Conservation (phyloP, 2,797 vertebrate species). For the Phoebastria nigripes region DNA sequence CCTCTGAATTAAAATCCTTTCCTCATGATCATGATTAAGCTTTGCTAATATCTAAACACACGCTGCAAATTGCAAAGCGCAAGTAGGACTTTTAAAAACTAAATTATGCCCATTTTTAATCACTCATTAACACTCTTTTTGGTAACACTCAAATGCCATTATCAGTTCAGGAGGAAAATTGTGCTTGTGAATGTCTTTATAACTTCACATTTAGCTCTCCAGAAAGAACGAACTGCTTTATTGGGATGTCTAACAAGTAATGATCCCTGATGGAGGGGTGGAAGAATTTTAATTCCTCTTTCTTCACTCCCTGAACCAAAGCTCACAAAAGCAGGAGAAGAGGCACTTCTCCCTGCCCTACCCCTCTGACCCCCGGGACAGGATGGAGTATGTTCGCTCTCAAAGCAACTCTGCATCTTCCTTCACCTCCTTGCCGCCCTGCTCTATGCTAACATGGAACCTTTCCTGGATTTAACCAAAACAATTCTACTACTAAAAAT, state of each 20-base stretch:
- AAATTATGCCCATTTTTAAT: neutral
- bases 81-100: neutral
- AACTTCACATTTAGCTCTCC: neutral
- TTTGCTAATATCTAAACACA: neutral
- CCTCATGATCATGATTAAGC: neutral
- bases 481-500: neutral
- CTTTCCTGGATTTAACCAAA: neutral
- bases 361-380: neutral
- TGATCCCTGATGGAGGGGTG: neutral
- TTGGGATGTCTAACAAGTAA: neutral
- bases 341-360: neutral
- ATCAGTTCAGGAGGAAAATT: neutral
- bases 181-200: neutral
- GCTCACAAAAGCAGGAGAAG: neutral
- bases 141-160: neutral
- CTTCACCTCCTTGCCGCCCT: neutral
- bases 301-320: neutral
- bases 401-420: neutral
- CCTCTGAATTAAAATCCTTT: neutral
- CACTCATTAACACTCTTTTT: neutral
- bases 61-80: neutral
- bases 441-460: rapidly evolving
- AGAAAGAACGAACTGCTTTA: neutral
- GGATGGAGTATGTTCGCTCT: neutral
- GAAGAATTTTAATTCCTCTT: neutral